These are phyloP conservation scores for Eilema sororculum DNA, from an alignment of 2,888 invertebrate species.

Conservation along the genomic window DNA sequence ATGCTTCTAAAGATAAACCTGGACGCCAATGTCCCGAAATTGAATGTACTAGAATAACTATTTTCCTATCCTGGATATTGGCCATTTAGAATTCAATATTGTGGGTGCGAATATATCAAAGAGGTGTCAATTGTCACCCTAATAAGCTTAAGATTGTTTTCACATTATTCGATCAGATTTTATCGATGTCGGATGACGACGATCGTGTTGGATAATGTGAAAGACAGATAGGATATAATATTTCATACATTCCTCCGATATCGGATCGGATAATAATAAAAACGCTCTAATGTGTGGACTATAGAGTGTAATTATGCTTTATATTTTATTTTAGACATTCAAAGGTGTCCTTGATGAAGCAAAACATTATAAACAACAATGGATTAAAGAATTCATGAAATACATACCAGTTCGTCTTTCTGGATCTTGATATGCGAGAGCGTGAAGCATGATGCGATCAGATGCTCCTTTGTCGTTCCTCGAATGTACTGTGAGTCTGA, in stretches of 20 bases:
- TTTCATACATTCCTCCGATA: too few species aligned
- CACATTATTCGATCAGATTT: too few species aligned
- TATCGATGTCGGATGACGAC: too few species aligned
- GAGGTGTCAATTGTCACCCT: too few species aligned
- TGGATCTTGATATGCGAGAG: conserved; percentile 94
- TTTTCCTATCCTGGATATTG: conserved; percentile 5
- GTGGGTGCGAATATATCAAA: conserved; percentile 46
- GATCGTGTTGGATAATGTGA: too few species aligned
- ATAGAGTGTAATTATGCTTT: background rate
- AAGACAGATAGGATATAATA: too few species aligned
- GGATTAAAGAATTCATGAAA: background rate
- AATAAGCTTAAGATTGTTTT: too few species aligned
- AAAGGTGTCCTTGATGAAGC: background rate
- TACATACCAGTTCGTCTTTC: conserved; percentile 93
- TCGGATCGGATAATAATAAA: too few species aligned
- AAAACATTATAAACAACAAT: background rate
- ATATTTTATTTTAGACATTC: too few species aligned
- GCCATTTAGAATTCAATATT: conserved; percentile 52
- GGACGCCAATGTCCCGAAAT: background rate
- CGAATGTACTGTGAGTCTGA: conserved; percentile 84
- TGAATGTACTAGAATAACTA: background rate
- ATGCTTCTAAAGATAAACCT: background rate
- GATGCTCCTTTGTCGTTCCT: conserved; percentile 95
- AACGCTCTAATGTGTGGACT: background rate
- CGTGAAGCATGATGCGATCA: conserved; percentile 92